Evolutionary conservation across 2,888 invertebrate species (phyloP).

Genomic region (Piscicola geometra): DNA sequence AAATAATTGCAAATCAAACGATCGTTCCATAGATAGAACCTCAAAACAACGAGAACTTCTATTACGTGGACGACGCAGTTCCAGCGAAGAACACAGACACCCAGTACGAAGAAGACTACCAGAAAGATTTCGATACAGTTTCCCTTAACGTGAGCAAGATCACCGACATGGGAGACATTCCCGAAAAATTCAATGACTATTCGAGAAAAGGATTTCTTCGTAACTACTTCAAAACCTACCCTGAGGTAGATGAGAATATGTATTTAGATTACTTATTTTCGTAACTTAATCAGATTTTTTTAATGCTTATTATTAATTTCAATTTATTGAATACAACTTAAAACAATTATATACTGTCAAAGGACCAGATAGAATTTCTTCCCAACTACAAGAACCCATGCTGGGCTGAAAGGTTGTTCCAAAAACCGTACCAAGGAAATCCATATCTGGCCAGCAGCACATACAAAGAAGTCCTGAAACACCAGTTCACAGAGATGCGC

Average conservation of each 20-base stretch:
- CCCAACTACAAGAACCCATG: slow-evolving; percentile 35
- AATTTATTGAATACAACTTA: too few relatives aligned
- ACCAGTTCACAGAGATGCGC: slow-evolving; percentile 35
- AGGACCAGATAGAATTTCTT: slow-evolving; percentile 35
- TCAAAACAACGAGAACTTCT: too few relatives aligned
- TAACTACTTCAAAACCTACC: slow-evolving; percentile 19
- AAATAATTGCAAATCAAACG: too few relatives aligned
- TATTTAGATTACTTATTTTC: neutral
- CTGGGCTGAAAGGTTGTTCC: slow-evolving; percentile 34
- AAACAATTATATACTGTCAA: too few relatives aligned
- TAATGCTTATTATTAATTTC: too few relatives aligned
- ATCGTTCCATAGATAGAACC: too few relatives aligned
- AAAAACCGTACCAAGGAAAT: slow-evolving; percentile 31
- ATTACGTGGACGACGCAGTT: too few relatives aligned
- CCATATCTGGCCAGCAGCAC: slow-evolving; percentile 28
- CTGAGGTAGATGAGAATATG: neutral
- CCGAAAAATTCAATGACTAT: neutral
- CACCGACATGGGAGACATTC: neutral
- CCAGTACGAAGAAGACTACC: slow-evolving; percentile 1
- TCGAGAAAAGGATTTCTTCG: neutral
- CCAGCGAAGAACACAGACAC: neutral
- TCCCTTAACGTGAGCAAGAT: neutral
- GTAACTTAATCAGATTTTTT: too few relatives aligned
- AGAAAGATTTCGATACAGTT: neutral
- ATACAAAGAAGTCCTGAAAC: slow-evolving; percentile 13